Evolutionary conservation across 2,888 invertebrate genomes (phyloP).

Genomic region (Dastarcus helophoroides): DNA sequence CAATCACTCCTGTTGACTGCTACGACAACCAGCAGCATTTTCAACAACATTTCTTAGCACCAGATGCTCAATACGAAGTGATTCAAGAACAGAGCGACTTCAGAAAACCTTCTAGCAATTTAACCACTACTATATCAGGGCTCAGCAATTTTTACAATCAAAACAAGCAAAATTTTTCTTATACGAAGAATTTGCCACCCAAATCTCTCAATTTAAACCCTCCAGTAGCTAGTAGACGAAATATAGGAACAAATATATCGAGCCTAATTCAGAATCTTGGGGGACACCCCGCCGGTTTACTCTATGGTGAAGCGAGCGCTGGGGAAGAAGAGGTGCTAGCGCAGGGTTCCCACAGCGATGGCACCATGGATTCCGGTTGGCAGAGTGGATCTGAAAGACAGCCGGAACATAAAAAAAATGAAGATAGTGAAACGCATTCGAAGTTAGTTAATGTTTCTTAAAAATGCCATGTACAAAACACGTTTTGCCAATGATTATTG

Average conservation of each 20-base stretch:
- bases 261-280: slow-evolving; percentile 40
- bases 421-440: slow-evolving; percentile 4
- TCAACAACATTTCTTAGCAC: slow-evolving; percentile 40
- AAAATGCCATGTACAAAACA: no score
- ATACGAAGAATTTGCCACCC: slow-evolving; percentile 23
- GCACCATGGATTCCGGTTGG: slow-evolving; percentile 58
- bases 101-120: slow-evolving; percentile 27
- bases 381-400: slow-evolving; percentile 55
- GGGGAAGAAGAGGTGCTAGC: slow-evolving; percentile 32
- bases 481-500: no score
- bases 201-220: slow-evolving; percentile 24
- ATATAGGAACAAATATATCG: slow-evolving; percentile 38
- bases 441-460: no score
- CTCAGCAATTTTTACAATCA: slow-evolving; percentile 32
- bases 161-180: no score
- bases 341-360: slow-evolving; percentile 34
- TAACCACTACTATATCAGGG: slow-evolving; percentile 35
- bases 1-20: slow-evolving; percentile 29
- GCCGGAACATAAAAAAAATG: slow-evolving; percentile 27
- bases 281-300: slow-evolving; percentile 35
- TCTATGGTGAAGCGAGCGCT: slow-evolving; percentile 34
- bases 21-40: slow-evolving; percentile 31
- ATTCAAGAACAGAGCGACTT: slow-evolving; percentile 39
- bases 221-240: slow-evolving; percentile 22
- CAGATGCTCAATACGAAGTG: slow-evolving; percentile 53